A percentile compares a stretch with the other conserved stretches of the same genome.
Conservation (phyloP, 2,888 invertebrate genomes). For the Lapara coniferarum region DNA sequence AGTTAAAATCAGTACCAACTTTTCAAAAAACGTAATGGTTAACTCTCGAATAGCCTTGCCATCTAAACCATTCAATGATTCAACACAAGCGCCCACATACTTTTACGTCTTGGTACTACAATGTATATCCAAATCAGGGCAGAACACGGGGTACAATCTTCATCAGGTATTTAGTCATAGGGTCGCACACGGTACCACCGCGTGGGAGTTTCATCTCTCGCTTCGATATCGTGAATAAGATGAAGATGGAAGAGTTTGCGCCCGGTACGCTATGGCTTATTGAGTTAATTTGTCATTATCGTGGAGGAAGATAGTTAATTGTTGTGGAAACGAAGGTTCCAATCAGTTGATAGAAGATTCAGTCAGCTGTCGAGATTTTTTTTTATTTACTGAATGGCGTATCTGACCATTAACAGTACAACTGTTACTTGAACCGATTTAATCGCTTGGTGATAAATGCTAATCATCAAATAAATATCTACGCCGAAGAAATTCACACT, state of each 20-base stretch:
- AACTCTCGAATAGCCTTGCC: neutral
- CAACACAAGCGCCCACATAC: conserved; percentile 2
- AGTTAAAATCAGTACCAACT: no score
- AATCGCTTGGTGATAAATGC: no score
- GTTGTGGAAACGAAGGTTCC: neutral
- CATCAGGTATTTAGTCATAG: conserved; percentile 15
- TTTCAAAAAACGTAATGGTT: neutral
- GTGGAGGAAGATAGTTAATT: neutral
- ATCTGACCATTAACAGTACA: no score
- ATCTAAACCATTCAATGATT: neutral
- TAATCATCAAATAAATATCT: no score
- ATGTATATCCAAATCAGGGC: neutral
- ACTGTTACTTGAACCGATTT: no score
- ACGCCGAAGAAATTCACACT: no score
- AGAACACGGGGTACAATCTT: neutral
- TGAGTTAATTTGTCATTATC: neutral
- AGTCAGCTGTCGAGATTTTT: no score
- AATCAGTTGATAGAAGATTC: neutral
- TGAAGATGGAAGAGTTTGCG: neutral
- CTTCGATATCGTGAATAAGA: neutral
- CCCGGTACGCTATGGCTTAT: neutral
- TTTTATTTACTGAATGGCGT: no score
- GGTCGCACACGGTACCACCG: conserved; percentile 7
- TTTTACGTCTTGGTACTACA: conserved; percentile 1
- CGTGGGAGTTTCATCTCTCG: conserved; percentile 6